These are phyloP conservation scores for Chrysoperla carnea DNA, from an alignment of 1,140 invertebrate species.

Conservation along the genomic window DNA sequence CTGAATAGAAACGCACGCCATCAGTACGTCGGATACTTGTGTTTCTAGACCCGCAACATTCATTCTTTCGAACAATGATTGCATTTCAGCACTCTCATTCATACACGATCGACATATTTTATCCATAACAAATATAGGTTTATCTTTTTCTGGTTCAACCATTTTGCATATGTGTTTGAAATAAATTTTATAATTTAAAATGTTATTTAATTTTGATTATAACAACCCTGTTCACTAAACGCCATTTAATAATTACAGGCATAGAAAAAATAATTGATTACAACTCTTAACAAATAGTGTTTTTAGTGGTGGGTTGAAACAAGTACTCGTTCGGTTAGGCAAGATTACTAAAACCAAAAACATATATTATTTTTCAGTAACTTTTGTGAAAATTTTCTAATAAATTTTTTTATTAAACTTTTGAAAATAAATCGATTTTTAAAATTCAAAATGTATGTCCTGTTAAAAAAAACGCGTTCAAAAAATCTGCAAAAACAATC, in stretches of 20 bases:
- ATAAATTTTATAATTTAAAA: background rate
- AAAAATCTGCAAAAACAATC: no score
- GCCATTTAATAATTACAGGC: background rate
- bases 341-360: no score
- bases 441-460: no score
- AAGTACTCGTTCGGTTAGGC: no score
- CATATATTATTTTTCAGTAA: no score
- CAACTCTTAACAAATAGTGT: no score
- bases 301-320: no score
- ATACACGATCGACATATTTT: constrained; percentile 22
- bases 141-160: constrained; percentile 13
- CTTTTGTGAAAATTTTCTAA: no score
- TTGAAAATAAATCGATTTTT: no score
- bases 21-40: constrained; percentile 33
- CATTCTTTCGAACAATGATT: constrained; percentile 17
- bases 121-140: constrained; percentile 11
- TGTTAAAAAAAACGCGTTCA: no score
- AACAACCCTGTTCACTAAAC: background rate
- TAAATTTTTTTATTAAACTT: no score
- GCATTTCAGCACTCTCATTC: constrained; percentile 15
- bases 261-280: no score
- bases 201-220: background rate
- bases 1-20: constrained; percentile 34
- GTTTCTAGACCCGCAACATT: constrained; percentile 12
- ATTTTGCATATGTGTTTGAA: background rate